phyloP scores from a whole-genome alignment of 2,113 vertebrate species.

The Callospermophilus lateralis region DNA sequence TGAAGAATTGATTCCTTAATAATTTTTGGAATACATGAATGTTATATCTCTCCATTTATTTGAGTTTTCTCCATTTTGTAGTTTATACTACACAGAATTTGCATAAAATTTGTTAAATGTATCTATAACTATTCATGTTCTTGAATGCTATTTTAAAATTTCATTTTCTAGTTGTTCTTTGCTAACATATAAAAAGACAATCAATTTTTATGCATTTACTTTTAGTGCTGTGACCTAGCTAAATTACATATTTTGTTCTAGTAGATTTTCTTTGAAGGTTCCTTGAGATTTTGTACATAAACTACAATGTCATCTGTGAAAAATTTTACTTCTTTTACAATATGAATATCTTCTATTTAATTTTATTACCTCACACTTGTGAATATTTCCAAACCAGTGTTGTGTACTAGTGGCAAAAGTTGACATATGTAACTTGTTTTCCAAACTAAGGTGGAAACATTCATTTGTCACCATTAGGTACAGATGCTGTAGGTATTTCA shows the following conservation, averaged over 20 bases:
- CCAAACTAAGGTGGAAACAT: background rate
- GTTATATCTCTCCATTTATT: background rate
- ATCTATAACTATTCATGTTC: background rate
- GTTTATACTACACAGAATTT: background rate
- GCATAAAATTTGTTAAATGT: background rate
- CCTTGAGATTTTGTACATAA: background rate
- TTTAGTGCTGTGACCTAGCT: background rate
- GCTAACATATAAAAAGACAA: background rate
- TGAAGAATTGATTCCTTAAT: background rate
- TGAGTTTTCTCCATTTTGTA: background rate
- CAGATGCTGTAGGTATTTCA: background rate
- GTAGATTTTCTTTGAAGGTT: background rate
- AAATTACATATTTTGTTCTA: background rate
- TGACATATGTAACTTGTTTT: background rate
- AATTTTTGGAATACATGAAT: background rate
- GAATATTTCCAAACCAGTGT: background rate
- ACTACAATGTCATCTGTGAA: background rate
- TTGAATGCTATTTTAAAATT: background rate
- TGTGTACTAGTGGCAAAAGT: background rate
- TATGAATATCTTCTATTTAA: background rate
- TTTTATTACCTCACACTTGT: background rate
- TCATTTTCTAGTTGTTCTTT: background rate
- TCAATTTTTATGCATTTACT: background rate
- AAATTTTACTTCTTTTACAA: background rate
- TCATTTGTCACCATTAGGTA: background rate